Evolutionary conservation across 2,888 invertebrate species (phyloP), one percentile per base, ranked within the genome.

Genomic region (Hesperia comma): DNA sequence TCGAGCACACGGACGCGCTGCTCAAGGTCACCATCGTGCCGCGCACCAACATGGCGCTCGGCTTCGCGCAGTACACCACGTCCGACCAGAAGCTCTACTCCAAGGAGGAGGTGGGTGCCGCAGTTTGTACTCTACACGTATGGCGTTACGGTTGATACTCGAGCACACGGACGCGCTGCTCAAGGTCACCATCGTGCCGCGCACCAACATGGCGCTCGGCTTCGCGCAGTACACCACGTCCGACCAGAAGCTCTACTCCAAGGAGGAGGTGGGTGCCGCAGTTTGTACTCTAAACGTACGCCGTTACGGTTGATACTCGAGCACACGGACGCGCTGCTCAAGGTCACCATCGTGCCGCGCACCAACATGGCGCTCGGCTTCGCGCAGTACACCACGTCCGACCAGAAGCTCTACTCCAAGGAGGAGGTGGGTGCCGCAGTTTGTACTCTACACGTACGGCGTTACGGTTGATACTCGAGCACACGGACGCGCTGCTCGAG

Each of bases 11-110:
- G 0, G 98, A 99, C 87, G 98, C 99, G 0, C 89, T 99, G 41
- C 93, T 99, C 0, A 99, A 99, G 93, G 98, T 99, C 2, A 98
- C 99, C 0, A 99, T 99, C 75, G 98, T 99, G 15, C 99, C 99
- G 0, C 93, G 99, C 64, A 99, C 99, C 0, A 98, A 96, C 81
- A 94, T 96, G 79, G 96, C 97, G 0, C 93, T 99, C 2, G 99
- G 99, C 0, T 99, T 99, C 90, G 97, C 99, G 0, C 99, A 99
- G 84, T 99, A 99, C 83, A 95, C 97, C 41, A 97, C 98, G 0
- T 95, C 95, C 32, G 99, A 99, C 80, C 97, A 97, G 83, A 98
- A 98, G 79, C 93, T 99, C 0, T 96, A 96, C 82, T 94, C 95
- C 0, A 95, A 95, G 77, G 98, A 99, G 85, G 97, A 99, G 93